Evolutionary conservation across 2,797 vertebrate genomes (phyloP).

Genomic region (Choloepus didactylus): DNA sequence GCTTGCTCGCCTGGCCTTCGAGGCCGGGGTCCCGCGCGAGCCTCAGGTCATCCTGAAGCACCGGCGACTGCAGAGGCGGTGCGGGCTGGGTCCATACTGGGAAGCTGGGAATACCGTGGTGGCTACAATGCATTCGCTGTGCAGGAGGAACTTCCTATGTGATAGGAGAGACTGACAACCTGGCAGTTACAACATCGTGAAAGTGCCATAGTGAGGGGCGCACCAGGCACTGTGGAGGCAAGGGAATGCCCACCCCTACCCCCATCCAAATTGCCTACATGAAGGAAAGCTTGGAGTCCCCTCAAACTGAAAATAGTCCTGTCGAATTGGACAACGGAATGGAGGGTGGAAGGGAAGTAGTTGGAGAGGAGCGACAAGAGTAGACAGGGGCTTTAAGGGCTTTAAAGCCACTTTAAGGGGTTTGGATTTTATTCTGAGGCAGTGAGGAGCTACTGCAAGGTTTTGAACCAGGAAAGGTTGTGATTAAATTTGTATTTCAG

Average conservation of each 20-base stretch:
- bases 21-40: rapidly evolving
- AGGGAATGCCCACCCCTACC: rapidly evolving
- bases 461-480: background rate
- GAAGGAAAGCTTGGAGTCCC: background rate
- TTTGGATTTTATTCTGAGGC: constrained; percentile 7
- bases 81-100: rapidly evolving
- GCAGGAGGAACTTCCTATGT: background rate
- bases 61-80: rapidly evolving
- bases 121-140: background rate
- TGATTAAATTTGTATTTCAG: background rate
- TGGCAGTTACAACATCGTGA: background rate
- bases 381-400: background rate
- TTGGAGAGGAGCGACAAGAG: background rate
- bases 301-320: background rate
- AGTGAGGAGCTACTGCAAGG: background rate
- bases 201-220: no score
- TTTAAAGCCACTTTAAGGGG: background rate
- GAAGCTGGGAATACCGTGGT: rapidly evolving
- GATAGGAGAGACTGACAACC: background rate
- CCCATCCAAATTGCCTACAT: background rate
- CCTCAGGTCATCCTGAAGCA: rapidly evolving
- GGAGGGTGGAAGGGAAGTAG: rapidly evolving
- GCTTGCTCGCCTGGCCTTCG: background rate
- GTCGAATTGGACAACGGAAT: rapidly evolving
- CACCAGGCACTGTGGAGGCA: background rate